phyloP scores from a whole-genome alignment of 2,797 vertebrate genomes.

The Pyrocephalus nanus region DNA sequence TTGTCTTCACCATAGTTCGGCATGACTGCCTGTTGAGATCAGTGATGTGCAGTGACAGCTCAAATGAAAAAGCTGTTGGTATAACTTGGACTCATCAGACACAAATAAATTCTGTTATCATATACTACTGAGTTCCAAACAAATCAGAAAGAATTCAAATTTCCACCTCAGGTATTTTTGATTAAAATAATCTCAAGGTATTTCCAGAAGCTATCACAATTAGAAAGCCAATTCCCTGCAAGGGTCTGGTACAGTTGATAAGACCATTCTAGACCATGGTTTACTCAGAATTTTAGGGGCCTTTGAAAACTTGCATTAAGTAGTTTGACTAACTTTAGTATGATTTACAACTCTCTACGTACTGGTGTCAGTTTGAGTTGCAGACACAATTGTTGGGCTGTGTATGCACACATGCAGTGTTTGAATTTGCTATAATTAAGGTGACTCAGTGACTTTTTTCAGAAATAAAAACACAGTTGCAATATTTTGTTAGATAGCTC shows the following conservation, averaged over 20 bases:
- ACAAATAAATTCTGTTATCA: background rate
- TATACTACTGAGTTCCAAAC: background rate
- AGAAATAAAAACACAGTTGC: background rate
- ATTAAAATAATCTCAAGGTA: background rate
- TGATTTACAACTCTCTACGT: background rate
- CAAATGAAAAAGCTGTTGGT: background rate
- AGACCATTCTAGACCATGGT: background rate
- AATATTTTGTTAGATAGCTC: background rate
- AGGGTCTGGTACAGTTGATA: background rate
- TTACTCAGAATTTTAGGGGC: background rate
- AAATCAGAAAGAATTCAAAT: background rate
- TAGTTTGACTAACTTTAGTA: background rate
- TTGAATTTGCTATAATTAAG: background rate
- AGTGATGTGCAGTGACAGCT: background rate
- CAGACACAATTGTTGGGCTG: background rate
- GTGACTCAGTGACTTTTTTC: background rate
- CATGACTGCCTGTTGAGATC: background rate
- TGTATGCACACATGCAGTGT: background rate
- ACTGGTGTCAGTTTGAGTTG: background rate
- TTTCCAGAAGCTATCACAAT: background rate
- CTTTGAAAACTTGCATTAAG: background rate
- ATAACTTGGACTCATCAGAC: background rate
- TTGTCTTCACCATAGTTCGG: background rate
- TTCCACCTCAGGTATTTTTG: background rate
- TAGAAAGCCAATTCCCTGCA: background rate